Conservation (phyloP, 2,797 vertebrate species). For the Antrozous pallidus region DNA sequence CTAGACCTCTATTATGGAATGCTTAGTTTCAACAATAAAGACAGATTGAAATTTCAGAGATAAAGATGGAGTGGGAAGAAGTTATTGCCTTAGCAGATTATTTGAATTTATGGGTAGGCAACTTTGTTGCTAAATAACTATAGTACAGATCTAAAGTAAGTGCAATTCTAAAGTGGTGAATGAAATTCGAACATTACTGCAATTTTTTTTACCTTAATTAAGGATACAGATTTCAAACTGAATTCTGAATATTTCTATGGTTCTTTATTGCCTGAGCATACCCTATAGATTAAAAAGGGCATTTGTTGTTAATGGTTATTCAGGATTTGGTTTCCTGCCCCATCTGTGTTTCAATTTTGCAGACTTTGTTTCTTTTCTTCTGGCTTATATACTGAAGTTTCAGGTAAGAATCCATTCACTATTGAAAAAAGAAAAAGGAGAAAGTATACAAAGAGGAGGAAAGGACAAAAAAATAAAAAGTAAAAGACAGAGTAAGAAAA, state of each 20-base stretch:
- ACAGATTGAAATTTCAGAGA: not conserved
- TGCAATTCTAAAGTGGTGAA: not conserved
- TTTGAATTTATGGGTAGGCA: not conserved
- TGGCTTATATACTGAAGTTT: not conserved
- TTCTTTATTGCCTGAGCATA: not conserved
- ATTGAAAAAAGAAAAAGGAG: not conserved
- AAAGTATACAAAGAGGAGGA: not conserved
- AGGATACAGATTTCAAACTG: not conserved
- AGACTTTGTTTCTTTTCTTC: not conserved
- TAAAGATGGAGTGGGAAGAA: not conserved
- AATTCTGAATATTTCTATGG: not conserved
- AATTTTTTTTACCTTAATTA: constrained; percentile 27
- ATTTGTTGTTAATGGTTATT: fast-evolving
- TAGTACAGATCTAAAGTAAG: not conserved
- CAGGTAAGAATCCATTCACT: not conserved
- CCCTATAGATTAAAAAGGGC: not conserved
- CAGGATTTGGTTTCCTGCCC: not conserved
- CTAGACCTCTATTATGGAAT: not conserved
- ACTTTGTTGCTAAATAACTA: not conserved
- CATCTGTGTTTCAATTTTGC: not conserved
- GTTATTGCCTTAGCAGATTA: not conserved
- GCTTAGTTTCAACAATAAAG: not conserved
- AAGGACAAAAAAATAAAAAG: not conserved
- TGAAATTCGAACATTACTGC: not conserved
- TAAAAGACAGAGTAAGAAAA: not conserved